A percentile compares a stretch with the other conserved stretches of the same genome.
Evolutionary conservation across 2,797 vertebrate species (phyloP).

Genomic region (Pseudomugil gertrudae): DNA sequence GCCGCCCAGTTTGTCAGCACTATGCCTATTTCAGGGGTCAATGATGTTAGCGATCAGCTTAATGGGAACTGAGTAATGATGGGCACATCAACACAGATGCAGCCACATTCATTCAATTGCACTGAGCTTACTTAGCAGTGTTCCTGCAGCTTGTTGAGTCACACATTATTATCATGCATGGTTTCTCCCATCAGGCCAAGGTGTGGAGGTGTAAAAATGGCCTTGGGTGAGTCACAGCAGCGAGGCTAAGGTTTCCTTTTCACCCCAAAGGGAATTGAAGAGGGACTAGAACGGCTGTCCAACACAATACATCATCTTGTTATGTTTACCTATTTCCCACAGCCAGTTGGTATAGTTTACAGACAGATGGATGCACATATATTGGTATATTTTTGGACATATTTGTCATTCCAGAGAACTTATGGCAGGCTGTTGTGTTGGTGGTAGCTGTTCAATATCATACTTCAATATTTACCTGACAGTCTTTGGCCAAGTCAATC

Average conservation of each 20-base stretch:
- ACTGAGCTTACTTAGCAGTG: conserved; percentile 46
- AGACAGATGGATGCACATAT: conserved; percentile 38
- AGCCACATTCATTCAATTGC: conserved; percentile 32
- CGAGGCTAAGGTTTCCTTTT: conserved; percentile 54
- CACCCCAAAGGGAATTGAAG: conserved; percentile 45
- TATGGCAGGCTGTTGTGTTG: conserved; percentile 36
- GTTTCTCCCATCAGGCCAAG: conserved; percentile 69
- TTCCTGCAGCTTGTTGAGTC: conserved; percentile 68
- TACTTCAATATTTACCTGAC: conserved; percentile 55
- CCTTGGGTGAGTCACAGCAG: conserved; percentile 68
- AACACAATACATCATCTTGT: conserved; percentile 68
- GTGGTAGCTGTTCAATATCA: conserved; percentile 39
- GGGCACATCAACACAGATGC: conserved; percentile 37
- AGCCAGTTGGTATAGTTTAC: conserved; percentile 26
- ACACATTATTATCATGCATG: conserved; percentile 74
- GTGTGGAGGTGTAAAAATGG: conserved; percentile 76
- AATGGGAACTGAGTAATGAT: conserved; percentile 68
- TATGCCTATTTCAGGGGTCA: conserved; percentile 77
- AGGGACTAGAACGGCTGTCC: conserved; percentile 58
- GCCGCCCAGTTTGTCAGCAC: conserved; percentile 71
- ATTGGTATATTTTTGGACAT: conserved; percentile 49
- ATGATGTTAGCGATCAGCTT: conserved; percentile 64
- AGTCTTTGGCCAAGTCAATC: conserved; percentile 43
- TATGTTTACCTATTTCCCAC: conserved; percentile 61
- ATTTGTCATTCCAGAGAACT: conserved; percentile 51